A percentile compares a stretch with the other conserved stretches of the same genome.
Evolutionary conservation across 2,113 vertebrate genomes (phyloP).

Genomic region (human (Homo sapiens)): GRCh38 chr4:1944001-1944500

Average conservation of each 20-base stretch:
- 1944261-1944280: neutral
- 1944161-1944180: neutral
- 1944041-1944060: rapidly evolving
- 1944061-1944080: too few relatives aligned
- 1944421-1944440: neutral
- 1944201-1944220: neutral
- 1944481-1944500: neutral
- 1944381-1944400: neutral
- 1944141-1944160: neutral
- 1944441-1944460: neutral
- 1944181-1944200: neutral
- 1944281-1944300: neutral
- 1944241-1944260: neutral
- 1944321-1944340: neutral
- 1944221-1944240: neutral
- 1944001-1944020: rapidly evolving
- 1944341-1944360: neutral
- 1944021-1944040: neutral
- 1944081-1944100: neutral
- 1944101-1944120: neutral
- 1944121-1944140: neutral
- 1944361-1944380: neutral
- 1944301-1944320: neutral
- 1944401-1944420: neutral
- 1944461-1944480: neutral